Evolutionary conservation across 2,888 invertebrate genomes (phyloP).

Genomic region (Drosophila mettleri): DNA sequence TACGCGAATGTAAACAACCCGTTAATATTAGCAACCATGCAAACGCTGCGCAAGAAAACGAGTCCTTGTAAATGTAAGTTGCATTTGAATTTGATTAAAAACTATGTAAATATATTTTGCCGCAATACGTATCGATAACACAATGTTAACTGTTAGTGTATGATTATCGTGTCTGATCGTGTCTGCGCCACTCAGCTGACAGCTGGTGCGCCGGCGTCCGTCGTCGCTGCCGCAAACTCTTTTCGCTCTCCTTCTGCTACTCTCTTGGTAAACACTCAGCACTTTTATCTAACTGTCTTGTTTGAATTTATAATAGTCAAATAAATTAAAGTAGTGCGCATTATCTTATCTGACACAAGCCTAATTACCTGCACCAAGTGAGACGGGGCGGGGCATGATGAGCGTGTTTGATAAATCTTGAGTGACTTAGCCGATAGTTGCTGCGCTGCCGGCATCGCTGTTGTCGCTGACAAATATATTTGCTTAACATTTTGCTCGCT

Average conservation of each 20-base stretch:
- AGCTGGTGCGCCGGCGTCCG: slow-evolving; percentile 75
- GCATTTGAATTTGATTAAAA: slow-evolving; percentile 1
- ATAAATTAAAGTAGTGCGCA: too few species aligned
- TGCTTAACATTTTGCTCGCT: background rate
- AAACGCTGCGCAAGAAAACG: slow-evolving; percentile 96
- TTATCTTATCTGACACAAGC: background rate
- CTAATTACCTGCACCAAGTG: background rate
- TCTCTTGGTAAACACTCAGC: background rate
- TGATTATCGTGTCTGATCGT: slow-evolving; percentile 49
- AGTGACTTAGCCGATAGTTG: background rate
- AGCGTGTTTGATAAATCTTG: background rate
- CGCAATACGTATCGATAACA: slow-evolving; percentile 44
- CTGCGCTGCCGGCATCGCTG: background rate
- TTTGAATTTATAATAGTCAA: background rate
- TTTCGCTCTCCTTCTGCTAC: background rate
- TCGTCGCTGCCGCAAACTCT: slow-evolving; percentile 23
- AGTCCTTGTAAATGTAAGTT: slow-evolving; percentile 97
- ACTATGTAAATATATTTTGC: background rate
- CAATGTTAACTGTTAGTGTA: slow-evolving; percentile 14
- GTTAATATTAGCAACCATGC: slow-evolving; percentile 87
- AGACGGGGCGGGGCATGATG: background rate
- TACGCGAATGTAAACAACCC: slow-evolving; percentile 77
- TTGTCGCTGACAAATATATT: background rate
- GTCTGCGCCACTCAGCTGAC: slow-evolving; percentile 27
- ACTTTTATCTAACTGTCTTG: background rate